phyloP scores from a whole-genome alignment of 2,888 invertebrate genomes.

The Mechanitis messenoides region DNA sequence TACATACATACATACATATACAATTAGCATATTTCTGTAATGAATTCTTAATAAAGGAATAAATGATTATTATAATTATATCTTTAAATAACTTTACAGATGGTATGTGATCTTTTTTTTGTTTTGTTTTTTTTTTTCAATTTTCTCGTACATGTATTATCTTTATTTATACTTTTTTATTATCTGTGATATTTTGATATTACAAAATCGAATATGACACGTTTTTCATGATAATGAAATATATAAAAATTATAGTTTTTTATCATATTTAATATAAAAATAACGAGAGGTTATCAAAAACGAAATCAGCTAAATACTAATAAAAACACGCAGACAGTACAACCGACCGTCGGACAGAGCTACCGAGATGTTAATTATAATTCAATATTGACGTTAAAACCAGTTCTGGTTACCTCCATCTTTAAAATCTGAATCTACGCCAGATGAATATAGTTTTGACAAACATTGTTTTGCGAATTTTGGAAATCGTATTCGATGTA shows the following conservation, averaged over 20 bases:
- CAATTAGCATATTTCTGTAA: background rate
- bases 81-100: background rate
- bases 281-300: too few relatives aligned
- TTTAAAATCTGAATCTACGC: too few relatives aligned
- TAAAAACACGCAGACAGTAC: too few relatives aligned
- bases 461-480: background rate
- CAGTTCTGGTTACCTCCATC: conserved; percentile 15
- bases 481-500: background rate
- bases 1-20: background rate
- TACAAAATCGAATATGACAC: conserved; percentile 9
- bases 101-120: background rate
- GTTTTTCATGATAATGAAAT: background rate
- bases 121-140: background rate
- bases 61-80: background rate
- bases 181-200: conserved; percentile 12
- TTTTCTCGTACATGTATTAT: conserved; percentile 14
- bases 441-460: background rate
- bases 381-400: conserved; percentile 25
- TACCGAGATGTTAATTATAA: conserved; percentile 25
- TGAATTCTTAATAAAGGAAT: background rate
- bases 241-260: too few relatives aligned
- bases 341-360: background rate
- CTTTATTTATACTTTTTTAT: conserved; percentile 10
- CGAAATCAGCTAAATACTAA: too few relatives aligned
- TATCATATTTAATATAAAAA: too few relatives aligned